These are phyloP conservation scores for Lytechinus variegatus DNA, from an alignment of 35 echinoderm and acorn worm species.

Conservation along the genomic window DNA sequence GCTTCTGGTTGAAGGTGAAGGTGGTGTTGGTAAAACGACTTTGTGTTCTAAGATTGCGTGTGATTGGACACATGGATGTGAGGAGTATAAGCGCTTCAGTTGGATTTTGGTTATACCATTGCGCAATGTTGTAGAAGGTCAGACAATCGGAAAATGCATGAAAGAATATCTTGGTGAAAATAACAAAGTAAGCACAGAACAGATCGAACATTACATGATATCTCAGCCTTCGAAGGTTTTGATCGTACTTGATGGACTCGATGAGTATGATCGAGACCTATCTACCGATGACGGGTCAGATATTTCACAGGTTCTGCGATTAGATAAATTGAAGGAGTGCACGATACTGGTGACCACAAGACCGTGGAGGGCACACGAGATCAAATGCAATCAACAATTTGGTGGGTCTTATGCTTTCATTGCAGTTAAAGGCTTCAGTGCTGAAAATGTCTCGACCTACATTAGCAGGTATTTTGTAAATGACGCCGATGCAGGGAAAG, in stretches of 20 bases:
- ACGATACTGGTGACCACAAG: no score
- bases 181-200: not conserved
- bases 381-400: not conserved
- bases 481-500: not conserved
- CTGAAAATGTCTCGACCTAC: not conserved
- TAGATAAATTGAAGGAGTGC: no score
- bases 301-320: no score
- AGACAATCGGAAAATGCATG: not conserved
- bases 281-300: no score
- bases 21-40: not conserved
- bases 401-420: not conserved
- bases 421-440: not conserved
- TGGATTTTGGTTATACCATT: not conserved
- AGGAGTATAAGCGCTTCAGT: not conserved
- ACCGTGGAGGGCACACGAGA: not conserved
- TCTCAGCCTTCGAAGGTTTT: not conserved
- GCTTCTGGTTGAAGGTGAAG: not conserved
- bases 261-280: no score
- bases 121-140: not conserved
- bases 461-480: not conserved
- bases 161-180: not conserved
- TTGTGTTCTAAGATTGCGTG: not conserved
- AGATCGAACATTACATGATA: not conserved
- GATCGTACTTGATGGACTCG: no score
- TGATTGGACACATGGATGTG: not conserved